Conservation (phyloP, 37 sponge, comb jelly and placozoan genomes). For the Chondrilla cf. caribensis region DNA sequence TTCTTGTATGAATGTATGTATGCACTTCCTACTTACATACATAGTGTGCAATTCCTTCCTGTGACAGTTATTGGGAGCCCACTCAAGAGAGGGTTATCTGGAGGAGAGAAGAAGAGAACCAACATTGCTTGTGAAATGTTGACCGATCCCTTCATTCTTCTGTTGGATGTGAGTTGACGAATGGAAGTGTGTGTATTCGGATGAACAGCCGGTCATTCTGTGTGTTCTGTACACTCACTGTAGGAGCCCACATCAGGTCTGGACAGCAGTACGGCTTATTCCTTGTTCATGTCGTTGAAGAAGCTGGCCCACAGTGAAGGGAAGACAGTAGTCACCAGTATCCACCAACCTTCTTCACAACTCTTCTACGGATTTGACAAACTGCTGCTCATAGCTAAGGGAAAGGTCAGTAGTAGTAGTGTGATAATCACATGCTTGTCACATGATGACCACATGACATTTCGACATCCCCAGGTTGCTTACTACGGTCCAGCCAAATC, state of each 20-base stretch:
- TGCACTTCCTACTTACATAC: background rate
- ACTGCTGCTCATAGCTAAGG: constrained; percentile 68
- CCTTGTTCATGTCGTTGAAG: constrained; percentile 46
- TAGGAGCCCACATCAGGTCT: constrained; percentile 90
- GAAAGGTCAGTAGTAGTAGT: constrained; percentile 33
- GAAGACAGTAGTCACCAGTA: constrained; percentile 59
- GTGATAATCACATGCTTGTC: background rate
- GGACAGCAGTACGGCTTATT: constrained; percentile 74
- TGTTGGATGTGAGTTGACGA: constrained; percentile 64
- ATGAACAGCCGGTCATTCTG: background rate
- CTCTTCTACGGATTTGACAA: constrained; percentile 74
- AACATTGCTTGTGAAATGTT: constrained; percentile 86
- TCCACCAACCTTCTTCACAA: constrained; percentile 88
- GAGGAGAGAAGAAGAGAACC: constrained; percentile 89
- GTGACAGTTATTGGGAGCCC: constrained; percentile 55
- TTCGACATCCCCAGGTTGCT: constrained; percentile 41
- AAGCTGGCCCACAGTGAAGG: constrained; percentile 46
- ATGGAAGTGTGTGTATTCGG: background rate
- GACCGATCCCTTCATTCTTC: constrained; percentile 62
- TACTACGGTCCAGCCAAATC: constrained; percentile 62
- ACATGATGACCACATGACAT: background rate
- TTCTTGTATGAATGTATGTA: no score
- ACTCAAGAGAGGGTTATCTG: constrained; percentile 58
- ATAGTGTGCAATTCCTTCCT: background rate
- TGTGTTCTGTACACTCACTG: background rate